Conservation (phyloP, 2,888 invertebrate genomes). For the Nemurella pictetii region DNA sequence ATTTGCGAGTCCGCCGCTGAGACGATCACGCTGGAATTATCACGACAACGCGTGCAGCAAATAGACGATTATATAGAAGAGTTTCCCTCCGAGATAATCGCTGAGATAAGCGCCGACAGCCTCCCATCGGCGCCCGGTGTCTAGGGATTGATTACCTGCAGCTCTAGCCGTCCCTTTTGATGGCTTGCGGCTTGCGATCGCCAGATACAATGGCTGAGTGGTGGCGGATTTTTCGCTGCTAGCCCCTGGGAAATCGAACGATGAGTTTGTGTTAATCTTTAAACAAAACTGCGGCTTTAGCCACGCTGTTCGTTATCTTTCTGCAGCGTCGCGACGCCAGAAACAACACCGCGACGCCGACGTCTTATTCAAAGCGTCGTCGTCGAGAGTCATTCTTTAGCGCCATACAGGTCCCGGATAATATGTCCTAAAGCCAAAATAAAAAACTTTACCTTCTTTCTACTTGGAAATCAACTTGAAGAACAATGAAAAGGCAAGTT, state of each 20-base stretch:
- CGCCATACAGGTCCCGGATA: not conserved
- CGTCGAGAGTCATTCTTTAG: slow-evolving; percentile 1
- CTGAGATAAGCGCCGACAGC: no score
- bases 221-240: not conserved
- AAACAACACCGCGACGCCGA: slow-evolving; percentile 3
- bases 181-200: not conserved
- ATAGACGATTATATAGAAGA: no score
- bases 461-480: not conserved
- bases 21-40: not conserved
- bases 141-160: no score
- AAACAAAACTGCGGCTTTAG: slow-evolving; percentile 27
- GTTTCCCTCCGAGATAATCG: no score
- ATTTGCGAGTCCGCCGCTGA: not conserved
- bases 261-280: slow-evolving; percentile 27
- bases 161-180: no score
- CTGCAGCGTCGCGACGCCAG: slow-evolving; percentile 5
- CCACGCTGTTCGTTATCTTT: slow-evolving; percentile 3
- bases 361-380: slow-evolving; percentile 20
- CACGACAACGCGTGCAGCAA: no score
- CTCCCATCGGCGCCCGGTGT: no score
- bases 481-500: no score
- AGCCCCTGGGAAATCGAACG: slow-evolving; percentile 34
- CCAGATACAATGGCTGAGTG: not conserved
- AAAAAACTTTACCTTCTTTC: not conserved
- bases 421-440: not conserved